phyloP scores from a whole-genome alignment of 2,888 invertebrate genomes.

The Helleia helle region DNA sequence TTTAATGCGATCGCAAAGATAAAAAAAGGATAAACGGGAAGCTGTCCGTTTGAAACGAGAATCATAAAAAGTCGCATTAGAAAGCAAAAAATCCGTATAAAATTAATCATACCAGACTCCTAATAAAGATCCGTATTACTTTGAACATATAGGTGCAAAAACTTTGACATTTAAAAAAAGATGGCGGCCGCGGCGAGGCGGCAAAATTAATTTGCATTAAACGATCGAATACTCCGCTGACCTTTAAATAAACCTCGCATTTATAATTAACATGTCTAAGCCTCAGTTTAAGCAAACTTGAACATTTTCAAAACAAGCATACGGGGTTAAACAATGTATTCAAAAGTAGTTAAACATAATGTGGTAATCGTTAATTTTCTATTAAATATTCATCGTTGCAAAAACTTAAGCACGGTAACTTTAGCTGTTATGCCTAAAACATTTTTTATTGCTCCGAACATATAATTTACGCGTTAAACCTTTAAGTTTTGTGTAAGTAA shows the following conservation, averaged over 20 bases:
- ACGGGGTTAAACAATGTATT: constrained; percentile 7
- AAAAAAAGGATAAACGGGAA: background rate
- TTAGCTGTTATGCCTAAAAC: too few species aligned
- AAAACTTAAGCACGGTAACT: too few species aligned
- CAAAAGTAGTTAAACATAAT: background rate
- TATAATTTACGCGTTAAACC: too few species aligned
- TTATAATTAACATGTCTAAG: constrained; percentile 9
- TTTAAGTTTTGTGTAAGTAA: constrained; percentile 3
- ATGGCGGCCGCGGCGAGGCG: constrained; percentile 3
- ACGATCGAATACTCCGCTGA: constrained; percentile 12
- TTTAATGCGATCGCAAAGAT: background rate
- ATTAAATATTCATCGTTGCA: too few species aligned
- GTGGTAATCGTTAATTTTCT: too few species aligned
- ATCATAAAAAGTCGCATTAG: background rate
- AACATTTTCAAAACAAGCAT: constrained; percentile 4
- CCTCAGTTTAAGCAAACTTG: constrained; percentile 6
- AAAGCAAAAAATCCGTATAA: background rate
- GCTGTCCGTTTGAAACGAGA: background rate
- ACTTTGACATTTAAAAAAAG: constrained; percentile 8
- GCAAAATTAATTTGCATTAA: constrained; percentile 12
- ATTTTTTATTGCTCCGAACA: too few species aligned
- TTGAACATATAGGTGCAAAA: background rate
- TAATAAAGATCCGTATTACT: background rate
- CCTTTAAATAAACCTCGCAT: constrained; percentile 15
- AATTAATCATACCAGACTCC: background rate